Percentiles rank a stretch among this genome's conserved stretches.
These are phyloP conservation scores for Dryocosmus kuriphilus DNA, from an alignment of 2,888 invertebrate genomes.

Conservation along the genomic window DNA sequence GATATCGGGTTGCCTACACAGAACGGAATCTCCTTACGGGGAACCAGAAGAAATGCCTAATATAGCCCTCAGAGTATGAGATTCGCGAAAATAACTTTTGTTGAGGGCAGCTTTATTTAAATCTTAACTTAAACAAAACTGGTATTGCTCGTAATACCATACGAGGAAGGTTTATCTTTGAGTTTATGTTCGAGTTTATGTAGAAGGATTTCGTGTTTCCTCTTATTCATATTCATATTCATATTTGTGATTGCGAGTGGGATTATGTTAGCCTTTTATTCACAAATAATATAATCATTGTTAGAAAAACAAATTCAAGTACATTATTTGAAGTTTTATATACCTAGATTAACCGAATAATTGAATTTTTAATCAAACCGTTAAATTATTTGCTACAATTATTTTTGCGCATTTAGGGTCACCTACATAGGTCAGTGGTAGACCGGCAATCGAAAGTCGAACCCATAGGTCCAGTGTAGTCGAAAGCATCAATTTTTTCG, in stretches of 20 bases:
- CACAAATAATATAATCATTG: too few relatives aligned
- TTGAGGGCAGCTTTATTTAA: slow-evolving; percentile 1
- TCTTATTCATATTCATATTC: not conserved
- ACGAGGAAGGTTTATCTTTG: slow-evolving; percentile 9
- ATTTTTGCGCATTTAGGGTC: too few relatives aligned
- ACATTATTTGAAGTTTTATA: too few relatives aligned
- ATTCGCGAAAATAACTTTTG: slow-evolving; percentile 32
- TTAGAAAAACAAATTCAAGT: too few relatives aligned
- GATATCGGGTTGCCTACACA: slow-evolving; percentile 48
- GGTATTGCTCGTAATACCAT: slow-evolving; percentile 18
- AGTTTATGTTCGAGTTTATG: not conserved
- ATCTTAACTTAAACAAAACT: slow-evolving; percentile 19
- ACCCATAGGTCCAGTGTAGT: too few relatives aligned
- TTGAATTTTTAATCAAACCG: too few relatives aligned
- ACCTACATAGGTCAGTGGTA: too few relatives aligned
- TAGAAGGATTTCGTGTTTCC: not conserved
- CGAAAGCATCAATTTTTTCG: too few relatives aligned
- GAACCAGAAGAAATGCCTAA: slow-evolving; percentile 44
- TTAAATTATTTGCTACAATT: too few relatives aligned
- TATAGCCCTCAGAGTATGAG: slow-evolving; percentile 35
- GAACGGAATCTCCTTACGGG: slow-evolving; percentile 49
- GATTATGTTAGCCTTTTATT: too few relatives aligned
- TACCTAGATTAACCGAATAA: too few relatives aligned
- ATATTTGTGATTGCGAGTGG: not conserved
- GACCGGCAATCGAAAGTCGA: too few relatives aligned